phyloP scores from a whole-genome alignment of 2,888 invertebrate species.

The Eubasilissa splendida region DNA sequence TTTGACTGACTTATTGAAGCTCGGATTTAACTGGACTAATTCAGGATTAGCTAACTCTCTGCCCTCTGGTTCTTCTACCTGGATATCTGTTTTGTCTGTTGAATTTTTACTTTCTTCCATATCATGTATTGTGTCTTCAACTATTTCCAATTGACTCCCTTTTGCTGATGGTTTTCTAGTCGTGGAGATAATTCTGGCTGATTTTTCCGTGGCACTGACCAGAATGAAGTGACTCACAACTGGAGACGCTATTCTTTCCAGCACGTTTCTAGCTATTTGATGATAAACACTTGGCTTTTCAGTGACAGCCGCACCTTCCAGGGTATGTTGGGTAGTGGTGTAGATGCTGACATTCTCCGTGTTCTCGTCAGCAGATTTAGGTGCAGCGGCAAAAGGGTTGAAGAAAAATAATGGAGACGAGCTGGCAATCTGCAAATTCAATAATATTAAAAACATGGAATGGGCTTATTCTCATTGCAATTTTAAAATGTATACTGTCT shows the following conservation, averaged over 20 bases:
- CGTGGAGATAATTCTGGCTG: conserved; percentile 40
- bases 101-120: conserved; percentile 29
- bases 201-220: conserved; percentile 36
- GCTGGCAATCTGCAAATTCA: conserved; percentile 29
- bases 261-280: conserved; percentile 69
- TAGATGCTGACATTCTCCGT: conserved; percentile 66
- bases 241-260: conserved; percentile 68
- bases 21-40: conserved; percentile 47
- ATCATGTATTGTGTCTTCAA: conserved; percentile 46
- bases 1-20: conserved; percentile 43
- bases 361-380: conserved; percentile 41
- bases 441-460: too few species aligned
- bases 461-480: too few species aligned
- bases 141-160: conserved; percentile 38
- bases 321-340: conserved; percentile 61
- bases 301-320: conserved; percentile 61
- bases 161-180: conserved; percentile 18
- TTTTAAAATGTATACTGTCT: too few species aligned
- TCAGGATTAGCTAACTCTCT: conserved; percentile 49
- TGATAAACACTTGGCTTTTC: conserved; percentile 65
- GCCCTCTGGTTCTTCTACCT: conserved; percentile 38
- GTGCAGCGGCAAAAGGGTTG: conserved; percentile 44
- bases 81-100: neutral
- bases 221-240: conserved; percentile 59
- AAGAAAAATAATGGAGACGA: conserved; percentile 51